Evolutionary conservation across 2,888 invertebrate genomes (phyloP).

Genomic region (Incurvaria masculella): DNA sequence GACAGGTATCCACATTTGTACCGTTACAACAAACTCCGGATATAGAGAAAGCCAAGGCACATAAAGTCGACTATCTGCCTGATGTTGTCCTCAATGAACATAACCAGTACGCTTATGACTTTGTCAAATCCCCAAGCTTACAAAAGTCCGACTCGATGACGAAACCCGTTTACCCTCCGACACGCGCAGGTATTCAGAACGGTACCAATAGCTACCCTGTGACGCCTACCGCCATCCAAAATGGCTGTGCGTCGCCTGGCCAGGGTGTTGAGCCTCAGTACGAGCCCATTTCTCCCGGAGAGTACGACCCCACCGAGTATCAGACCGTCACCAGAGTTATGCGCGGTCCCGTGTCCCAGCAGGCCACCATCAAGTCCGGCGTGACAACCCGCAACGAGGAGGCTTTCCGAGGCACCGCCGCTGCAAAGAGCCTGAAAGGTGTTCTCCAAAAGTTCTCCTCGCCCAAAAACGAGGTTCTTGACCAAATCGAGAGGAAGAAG

Average conservation of each 20-base stretch:
- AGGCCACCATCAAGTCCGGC: conserved; percentile 62
- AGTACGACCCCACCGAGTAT: conserved; percentile 51
- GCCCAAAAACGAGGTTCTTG: conserved; percentile 30
- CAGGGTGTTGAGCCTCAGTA: not conserved
- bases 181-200: conserved; percentile 27
- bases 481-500: conserved; percentile 29
- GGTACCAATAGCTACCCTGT: conserved; percentile 21
- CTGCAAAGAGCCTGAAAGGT: conserved; percentile 48
- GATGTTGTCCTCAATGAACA: conserved; percentile 47
- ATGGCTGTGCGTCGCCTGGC: not conserved
- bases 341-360: conserved; percentile 70
- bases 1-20: conserved; percentile 38
- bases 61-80: conserved; percentile 45
- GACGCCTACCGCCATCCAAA: not conserved
- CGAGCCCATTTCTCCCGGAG: not conserved
- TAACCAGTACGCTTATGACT: conserved; percentile 14
- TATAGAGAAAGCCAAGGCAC: conserved; percentile 46
- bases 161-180: conserved; percentile 31
- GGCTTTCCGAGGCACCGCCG: conserved; percentile 45
- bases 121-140: conserved; percentile 1
- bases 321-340: conserved; percentile 69
- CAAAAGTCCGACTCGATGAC: conserved; percentile 20
- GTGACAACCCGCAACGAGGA: conserved; percentile 54
- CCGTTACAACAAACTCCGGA: conserved; percentile 51
- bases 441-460: conserved; percentile 53